phyloP scores from a whole-genome alignment of 2,113 vertebrate species.

The Gopherus evgoodei region DNA sequence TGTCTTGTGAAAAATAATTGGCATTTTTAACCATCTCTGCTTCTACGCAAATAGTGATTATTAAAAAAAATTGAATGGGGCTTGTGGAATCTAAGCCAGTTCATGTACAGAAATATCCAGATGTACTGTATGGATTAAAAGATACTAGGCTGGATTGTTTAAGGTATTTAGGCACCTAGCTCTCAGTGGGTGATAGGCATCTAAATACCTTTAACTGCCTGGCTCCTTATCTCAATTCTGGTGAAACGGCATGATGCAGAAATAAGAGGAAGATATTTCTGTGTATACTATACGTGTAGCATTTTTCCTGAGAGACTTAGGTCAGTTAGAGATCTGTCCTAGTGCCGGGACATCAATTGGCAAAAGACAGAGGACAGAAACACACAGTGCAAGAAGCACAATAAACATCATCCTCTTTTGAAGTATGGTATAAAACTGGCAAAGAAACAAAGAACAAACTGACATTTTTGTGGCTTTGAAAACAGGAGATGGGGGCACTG shows the following conservation, averaged over 20 bases:
- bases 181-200: neutral
- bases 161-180: neutral
- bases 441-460: neutral
- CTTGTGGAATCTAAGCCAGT: neutral
- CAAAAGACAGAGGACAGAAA: neutral
- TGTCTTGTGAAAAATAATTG: neutral
- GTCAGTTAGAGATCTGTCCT: neutral
- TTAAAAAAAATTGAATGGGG: conserved; percentile 1
- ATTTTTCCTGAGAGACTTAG: neutral
- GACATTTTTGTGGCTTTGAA: neutral
- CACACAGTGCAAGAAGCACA: neutral
- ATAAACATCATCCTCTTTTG: neutral
- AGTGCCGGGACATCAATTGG: rapidly evolving
- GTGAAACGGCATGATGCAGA: rapidly evolving
- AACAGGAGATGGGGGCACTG: neutral
- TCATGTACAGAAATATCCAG: neutral
- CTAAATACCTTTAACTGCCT: neutral
- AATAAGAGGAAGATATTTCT: neutral
- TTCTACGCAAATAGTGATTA: conserved; percentile 8
- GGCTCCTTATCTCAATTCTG: rapidly evolving
- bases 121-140: neutral
- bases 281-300: neutral
- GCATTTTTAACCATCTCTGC: neutral
- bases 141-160: neutral
- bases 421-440: neutral